A percentile compares a stretch with the other conserved stretches of the same genome.
Evolutionary conservation across 2,113 vertebrate genomes (phyloP).

Genomic region (Lagopus leucura): DNA sequence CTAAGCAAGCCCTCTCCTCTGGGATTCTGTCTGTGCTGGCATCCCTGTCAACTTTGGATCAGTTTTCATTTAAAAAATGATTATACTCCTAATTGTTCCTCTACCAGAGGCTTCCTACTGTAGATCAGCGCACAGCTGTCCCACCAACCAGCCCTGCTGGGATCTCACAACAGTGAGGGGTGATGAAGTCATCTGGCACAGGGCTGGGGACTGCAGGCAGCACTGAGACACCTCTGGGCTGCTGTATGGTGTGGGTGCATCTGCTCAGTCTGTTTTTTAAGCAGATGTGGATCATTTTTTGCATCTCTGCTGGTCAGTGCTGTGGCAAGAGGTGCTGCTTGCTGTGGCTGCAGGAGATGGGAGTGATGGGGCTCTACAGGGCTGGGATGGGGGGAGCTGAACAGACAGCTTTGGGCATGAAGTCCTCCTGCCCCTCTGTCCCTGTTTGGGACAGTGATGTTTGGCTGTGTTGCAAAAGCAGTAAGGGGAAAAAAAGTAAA

Average conservation of each 20-base stretch:
- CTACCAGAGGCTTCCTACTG: constrained; percentile 19
- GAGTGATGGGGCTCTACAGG: too few relatives aligned
- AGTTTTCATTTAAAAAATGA: constrained; percentile 33
- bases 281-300: not conserved
- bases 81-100: not conserved
- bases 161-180: not conserved
- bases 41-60: constrained; percentile 37
- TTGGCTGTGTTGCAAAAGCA: not conserved
- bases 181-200: not conserved
- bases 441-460: not conserved
- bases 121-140: constrained; percentile 39
- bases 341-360: not conserved
- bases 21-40: constrained; percentile 38
- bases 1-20: not conserved
- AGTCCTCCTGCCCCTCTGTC: not conserved
- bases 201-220: not conserved
- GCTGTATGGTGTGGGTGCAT: not conserved
- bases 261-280: not conserved
- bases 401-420: not conserved
- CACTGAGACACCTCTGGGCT: not conserved
- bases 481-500: too few relatives aligned
- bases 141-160: not conserved
- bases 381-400: not conserved
- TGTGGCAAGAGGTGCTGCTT: not conserved
- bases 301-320: not conserved